Conservation (phyloP, 2,888 invertebrate species). For the Rhogogaster chlorosoma region DNA sequence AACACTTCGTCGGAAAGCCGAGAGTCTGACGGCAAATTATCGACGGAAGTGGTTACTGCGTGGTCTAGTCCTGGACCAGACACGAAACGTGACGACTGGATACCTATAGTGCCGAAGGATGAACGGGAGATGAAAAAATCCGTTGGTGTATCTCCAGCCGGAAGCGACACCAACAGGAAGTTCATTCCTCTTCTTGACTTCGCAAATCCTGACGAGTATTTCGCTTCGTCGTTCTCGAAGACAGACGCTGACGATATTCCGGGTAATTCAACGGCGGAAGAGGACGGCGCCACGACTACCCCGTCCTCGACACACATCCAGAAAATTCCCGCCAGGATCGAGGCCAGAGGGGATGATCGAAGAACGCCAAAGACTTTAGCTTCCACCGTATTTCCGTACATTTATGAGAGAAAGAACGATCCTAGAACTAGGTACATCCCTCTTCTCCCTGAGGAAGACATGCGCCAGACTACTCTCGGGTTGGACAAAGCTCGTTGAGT, state of each 20-base stretch:
- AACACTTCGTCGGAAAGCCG: background rate
- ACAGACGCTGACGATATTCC: background rate
- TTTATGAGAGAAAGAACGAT: conserved; percentile 73
- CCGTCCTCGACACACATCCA: conserved; percentile 67
- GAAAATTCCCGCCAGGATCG: conserved; percentile 64
- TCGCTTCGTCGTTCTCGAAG: conserved; percentile 13
- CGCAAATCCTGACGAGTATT: conserved; percentile 55
- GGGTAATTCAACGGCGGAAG: conserved; percentile 3
- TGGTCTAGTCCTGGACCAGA: conserved; percentile 60
- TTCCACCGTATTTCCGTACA: conserved; percentile 72
- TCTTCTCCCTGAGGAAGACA: conserved; percentile 72
- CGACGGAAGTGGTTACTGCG: conserved; percentile 62
- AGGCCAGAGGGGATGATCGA: conserved; percentile 45
- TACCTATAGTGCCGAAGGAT: conserved; percentile 61
- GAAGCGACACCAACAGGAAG: conserved; percentile 57
- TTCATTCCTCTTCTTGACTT: conserved; percentile 71
- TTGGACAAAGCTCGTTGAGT: conserved; percentile 25
- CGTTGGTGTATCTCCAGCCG: background rate
- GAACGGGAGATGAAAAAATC: conserved; percentile 50
- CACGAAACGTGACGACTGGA: conserved; percentile 70
- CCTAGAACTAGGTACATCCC: conserved; percentile 75
- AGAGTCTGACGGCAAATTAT: conserved; percentile 62
- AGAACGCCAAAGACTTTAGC: conserved; percentile 51
- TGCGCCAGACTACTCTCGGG: conserved; percentile 57
- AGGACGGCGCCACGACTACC: conserved; percentile 47